phyloP scores from a whole-genome alignment of 2,113 vertebrate species.

The Xenus cinereus region DNA sequence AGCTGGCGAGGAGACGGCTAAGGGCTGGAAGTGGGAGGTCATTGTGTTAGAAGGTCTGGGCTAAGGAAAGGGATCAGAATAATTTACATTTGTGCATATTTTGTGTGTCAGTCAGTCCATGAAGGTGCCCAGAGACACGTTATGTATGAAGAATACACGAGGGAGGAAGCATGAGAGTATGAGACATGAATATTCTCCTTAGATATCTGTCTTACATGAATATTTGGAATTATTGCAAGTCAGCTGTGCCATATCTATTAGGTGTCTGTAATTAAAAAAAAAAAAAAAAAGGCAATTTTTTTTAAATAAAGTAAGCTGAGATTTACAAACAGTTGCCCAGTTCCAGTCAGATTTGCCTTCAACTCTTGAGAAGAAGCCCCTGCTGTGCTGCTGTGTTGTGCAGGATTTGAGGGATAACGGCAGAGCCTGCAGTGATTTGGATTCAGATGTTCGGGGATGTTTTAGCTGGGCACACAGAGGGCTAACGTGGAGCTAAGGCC shows the following conservation, averaged over 20 bases:
- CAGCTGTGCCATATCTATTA: neutral
- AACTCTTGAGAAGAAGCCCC: neutral
- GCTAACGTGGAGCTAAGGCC: neutral
- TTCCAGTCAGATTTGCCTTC: neutral
- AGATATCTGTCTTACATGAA: neutral
- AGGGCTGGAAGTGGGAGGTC: neutral
- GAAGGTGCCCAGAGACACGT: neutral
- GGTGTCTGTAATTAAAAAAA: neutral
- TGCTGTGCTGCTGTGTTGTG: too few relatives aligned
- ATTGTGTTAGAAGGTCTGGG: neutral
- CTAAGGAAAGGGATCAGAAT: neutral
- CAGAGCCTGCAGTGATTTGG: neutral
- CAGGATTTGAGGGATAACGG: neutral
- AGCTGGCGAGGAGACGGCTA: rapidly evolving
- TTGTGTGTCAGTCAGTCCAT: neutral
- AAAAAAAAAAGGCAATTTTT: neutral
- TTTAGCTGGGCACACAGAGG: neutral
- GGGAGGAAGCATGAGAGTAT: neutral
- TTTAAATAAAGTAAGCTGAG: neutral
- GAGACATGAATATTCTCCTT: neutral
- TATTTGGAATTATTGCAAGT: neutral
- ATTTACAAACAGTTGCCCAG: neutral
- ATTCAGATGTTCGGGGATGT: neutral
- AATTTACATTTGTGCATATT: neutral
- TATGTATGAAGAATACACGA: neutral